Evolutionary conservation across 2,797 vertebrate genomes (phyloP), one percentile per base, ranked within the genome.

Genomic region (Chromis chromis): DNA sequence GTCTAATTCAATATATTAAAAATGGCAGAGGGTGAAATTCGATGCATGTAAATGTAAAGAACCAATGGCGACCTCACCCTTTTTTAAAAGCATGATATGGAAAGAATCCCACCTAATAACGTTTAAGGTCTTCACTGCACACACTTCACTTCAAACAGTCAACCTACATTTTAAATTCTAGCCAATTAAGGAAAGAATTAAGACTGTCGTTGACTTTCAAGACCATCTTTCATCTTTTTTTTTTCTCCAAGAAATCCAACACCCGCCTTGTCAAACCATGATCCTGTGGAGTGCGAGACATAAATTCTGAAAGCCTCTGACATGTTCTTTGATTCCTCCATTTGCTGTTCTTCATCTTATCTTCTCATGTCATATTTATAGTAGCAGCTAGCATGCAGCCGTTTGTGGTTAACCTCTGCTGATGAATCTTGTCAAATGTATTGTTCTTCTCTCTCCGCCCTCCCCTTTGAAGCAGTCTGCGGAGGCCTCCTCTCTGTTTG

Each of bases 321-420:
- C 84, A 81, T 65, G 54, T 83, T 83, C 86, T 91, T 90, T 89
- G 89, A 91, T 89, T 86, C 78, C 57, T 76, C 76, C 65, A 53
- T 82, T 88, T 84, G 74, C 78, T 81, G 76, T 74, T 81, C 77
- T 79, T 75, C 83, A 76, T 88, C 71, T 74, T 53, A 78, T 87
- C 74, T 73, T 81, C 75, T 76, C 59, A 61, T 83, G 70, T 86
- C 59, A 67, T 81, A 82, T 88, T 83, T 84, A 84, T 84, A 84
- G 86, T 84, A 84, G 81, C 86, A 79, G 74, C 78, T 81, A 81
- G 78, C 73, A 83, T 76, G 65, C 83, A 90, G 84, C 65, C 52
- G 62, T 81, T 89, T 79, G 81, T 54, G 84, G 87, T 90, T 91
- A 90, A 93, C 89, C 83, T 86, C 82, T 55, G 33, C 70, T 88